Evolutionary conservation across 2,888 invertebrate species (phyloP).

Genomic region (Polymixis flavicincta): DNA sequence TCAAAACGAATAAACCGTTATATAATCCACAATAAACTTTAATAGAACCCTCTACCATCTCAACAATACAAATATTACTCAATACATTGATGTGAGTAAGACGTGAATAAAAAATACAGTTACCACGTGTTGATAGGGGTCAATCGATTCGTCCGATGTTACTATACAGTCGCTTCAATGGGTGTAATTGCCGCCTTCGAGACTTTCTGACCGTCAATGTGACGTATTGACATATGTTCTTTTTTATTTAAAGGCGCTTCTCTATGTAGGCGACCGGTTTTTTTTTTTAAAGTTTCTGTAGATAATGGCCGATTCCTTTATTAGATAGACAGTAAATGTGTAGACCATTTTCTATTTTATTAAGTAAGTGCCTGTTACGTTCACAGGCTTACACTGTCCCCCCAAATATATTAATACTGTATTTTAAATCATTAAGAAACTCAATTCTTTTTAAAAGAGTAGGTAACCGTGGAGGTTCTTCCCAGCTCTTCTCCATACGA

Average conservation of each 20-base stretch:
- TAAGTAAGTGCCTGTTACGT: too few relatives aligned
- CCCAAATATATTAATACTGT: too few relatives aligned
- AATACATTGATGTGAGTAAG: conserved; percentile 9
- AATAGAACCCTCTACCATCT: background rate
- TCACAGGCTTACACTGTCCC: too few relatives aligned
- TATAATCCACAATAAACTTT: background rate
- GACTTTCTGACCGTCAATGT: conserved; percentile 70
- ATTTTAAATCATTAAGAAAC: too few relatives aligned
- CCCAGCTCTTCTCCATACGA: too few relatives aligned
- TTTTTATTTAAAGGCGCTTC: conserved; percentile 14
- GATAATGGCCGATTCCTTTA: too few relatives aligned
- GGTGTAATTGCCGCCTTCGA: conserved; percentile 84
- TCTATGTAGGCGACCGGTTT: background rate
- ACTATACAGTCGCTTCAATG: conserved; percentile 78
- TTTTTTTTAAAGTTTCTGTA: too few relatives aligned
- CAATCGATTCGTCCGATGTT: conserved; percentile 65
- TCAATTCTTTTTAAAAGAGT: too few relatives aligned
- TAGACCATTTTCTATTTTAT: too few relatives aligned
- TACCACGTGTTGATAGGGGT: conserved; percentile 52
- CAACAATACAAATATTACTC: conserved; percentile 6
- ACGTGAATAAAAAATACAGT: conserved; percentile 43
- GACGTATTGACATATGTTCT: conserved; percentile 61
- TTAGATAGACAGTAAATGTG: too few relatives aligned
- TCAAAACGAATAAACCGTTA: background rate
- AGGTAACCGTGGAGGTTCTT: too few relatives aligned